Evolutionary conservation across 2,888 invertebrate genomes (phyloP).

Genomic region (Formica aserva): DNA sequence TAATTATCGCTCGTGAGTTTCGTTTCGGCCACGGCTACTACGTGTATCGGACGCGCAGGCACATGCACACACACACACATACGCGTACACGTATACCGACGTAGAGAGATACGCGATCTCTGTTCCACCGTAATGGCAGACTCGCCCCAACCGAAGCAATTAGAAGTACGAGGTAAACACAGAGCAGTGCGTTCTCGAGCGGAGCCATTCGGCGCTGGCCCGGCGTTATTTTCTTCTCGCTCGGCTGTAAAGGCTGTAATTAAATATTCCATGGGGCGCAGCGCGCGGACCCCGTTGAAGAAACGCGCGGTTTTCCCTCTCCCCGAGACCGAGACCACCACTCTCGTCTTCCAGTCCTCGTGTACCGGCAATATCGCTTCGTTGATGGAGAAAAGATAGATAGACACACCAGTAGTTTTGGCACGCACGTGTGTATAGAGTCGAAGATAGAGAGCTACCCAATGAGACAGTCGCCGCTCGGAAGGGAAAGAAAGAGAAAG

Average conservation of each 20-base stretch:
- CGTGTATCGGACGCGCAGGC: slow-evolving; percentile 14
- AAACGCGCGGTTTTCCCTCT: slow-evolving; percentile 56
- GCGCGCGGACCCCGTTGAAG: slow-evolving; percentile 59
- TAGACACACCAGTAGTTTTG: slow-evolving; percentile 67
- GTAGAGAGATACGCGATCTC: slow-evolving; percentile 74
- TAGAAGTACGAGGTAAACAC: slow-evolving; percentile 85
- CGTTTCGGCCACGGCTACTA: slow-evolving; percentile 61
- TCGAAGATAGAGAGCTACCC: slow-evolving; percentile 58
- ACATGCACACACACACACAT: slow-evolving; percentile 38
- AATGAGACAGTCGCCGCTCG: slow-evolving; percentile 54
- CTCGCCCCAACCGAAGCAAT: slow-evolving; percentile 80
- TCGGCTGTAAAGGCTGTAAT: slow-evolving; percentile 80
- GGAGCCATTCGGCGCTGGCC: slow-evolving; percentile 65
- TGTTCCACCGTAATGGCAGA: slow-evolving; percentile 76
- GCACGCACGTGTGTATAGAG: slow-evolving; percentile 59
- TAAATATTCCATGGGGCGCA: slow-evolving; percentile 80
- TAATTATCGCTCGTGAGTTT: slow-evolving; percentile 75
- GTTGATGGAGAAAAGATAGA: slow-evolving; percentile 75
- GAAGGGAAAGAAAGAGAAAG: slow-evolving; percentile 25
- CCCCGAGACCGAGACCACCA: slow-evolving; percentile 15
- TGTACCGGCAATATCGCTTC: slow-evolving; percentile 33
- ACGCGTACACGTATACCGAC: slow-evolving; percentile 49
- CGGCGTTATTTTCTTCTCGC: slow-evolving; percentile 82
- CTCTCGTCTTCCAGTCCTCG: slow-evolving; percentile 41
- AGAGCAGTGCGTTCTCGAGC: slow-evolving; percentile 77